Evolutionary conservation across 1,140 invertebrate genomes (phyloP).

Genomic region (Idris sp.): DNA sequence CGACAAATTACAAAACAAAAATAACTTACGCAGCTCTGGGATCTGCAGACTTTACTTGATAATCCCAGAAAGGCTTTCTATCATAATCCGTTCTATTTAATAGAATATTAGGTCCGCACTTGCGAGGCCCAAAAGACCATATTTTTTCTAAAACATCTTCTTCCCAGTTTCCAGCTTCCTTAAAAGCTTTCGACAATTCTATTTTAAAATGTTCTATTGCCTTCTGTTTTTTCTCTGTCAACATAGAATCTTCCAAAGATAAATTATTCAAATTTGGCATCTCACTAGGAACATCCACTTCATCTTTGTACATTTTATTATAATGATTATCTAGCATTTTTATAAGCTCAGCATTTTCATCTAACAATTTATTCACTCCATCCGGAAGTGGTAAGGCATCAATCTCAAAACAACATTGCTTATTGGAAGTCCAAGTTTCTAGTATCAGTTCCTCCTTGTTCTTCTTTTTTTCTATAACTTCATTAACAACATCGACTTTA

Average conservation of each 20-base stretch:
- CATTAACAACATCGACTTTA: constrained; percentile 93
- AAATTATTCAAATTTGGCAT: constrained; percentile 50
- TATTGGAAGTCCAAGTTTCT: constrained; percentile 84
- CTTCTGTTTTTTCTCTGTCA: constrained; percentile 79
- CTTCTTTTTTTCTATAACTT: constrained; percentile 84
- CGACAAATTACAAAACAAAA: background rate
- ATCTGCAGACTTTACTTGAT: constrained; percentile 66
- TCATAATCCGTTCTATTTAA: constrained; percentile 85
- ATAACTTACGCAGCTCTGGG: constrained; percentile 67
- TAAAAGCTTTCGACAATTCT: constrained; percentile 82
- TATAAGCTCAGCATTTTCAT: constrained; percentile 81
- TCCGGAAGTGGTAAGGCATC: constrained; percentile 88
- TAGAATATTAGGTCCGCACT: constrained; percentile 93
- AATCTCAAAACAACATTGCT: constrained; percentile 86
- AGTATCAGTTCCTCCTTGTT: constrained; percentile 80
- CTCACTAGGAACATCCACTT: constrained; percentile 43
- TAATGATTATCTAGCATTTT: constrained; percentile 78
- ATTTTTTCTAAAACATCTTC: constrained; percentile 84
- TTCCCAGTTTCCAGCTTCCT: constrained; percentile 80
- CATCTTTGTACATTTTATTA: constrained; percentile 66
- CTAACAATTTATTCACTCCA: constrained; percentile 85
- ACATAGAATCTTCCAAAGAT: constrained; percentile 62
- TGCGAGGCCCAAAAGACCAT: constrained; percentile 94
- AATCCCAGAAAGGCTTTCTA: constrained; percentile 71
- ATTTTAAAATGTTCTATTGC: constrained; percentile 81